A percentile compares a stretch with the other conserved stretches of the same genome.
These are phyloP conservation scores for Arenaria interpres DNA, from an alignment of 2,113 vertebrate species.

Conservation along the genomic window DNA sequence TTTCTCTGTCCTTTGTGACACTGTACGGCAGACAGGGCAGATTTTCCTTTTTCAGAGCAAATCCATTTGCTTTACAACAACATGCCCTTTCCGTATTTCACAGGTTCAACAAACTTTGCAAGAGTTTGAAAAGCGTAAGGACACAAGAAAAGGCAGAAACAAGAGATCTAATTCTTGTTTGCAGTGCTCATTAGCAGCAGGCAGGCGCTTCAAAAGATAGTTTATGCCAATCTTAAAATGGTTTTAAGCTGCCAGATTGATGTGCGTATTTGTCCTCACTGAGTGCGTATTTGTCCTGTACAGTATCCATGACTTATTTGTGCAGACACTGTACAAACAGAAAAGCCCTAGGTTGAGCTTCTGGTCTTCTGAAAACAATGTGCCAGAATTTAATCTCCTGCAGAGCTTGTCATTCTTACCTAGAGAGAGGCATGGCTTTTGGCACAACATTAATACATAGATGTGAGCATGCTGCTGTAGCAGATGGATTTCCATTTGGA, in stretches of 20 bases:
- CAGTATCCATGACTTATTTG: not conserved
- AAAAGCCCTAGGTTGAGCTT: not conserved
- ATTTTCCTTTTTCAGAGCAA: not conserved
- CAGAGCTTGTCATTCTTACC: not conserved
- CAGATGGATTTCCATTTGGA: not conserved
- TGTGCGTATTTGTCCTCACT: not conserved
- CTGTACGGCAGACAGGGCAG: not conserved
- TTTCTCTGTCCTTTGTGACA: not conserved
- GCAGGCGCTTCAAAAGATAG: not conserved
- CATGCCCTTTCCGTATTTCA: not conserved
- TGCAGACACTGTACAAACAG: not conserved
- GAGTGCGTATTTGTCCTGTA: not conserved
- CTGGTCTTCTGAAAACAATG: not conserved
- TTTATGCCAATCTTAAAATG: not conserved
- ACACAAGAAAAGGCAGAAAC: not conserved
- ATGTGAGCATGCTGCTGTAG: not conserved
- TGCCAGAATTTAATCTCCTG: not conserved
- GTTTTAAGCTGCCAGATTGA: not conserved
- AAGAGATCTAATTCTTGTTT: not conserved
- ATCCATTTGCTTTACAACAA: not conserved
- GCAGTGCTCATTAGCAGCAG: not conserved
- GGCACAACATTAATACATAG: not conserved
- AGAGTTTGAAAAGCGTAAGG: not conserved
- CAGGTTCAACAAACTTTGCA: not conserved
- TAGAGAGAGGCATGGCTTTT: not conserved